These are phyloP conservation scores for Epizoanthus illoricatus DNA, from an alignment of 92 coral and sea anemone species.

Conservation along the genomic window DNA sequence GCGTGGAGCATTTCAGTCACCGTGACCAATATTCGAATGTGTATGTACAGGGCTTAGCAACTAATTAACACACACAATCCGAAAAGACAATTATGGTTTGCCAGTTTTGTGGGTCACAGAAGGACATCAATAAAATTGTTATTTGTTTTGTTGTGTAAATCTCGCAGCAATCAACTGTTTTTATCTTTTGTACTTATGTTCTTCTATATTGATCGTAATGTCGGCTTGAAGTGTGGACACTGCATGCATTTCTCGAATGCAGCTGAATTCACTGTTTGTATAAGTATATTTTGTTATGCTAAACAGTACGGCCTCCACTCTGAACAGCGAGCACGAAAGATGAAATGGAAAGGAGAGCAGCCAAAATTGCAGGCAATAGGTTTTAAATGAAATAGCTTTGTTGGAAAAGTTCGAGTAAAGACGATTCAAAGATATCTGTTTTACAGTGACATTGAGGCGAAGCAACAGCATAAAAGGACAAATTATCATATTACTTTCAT, in stretches of 20 bases:
- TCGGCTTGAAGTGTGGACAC: not conserved
- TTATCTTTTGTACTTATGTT: not conserved
- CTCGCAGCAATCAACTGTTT: not conserved
- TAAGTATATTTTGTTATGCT: slow-evolving; percentile 14
- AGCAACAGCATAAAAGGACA: not conserved
- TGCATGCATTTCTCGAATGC: not conserved
- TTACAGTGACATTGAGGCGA: not conserved
- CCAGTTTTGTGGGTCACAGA: not conserved
- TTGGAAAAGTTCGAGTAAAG: not conserved
- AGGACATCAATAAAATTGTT: not conserved
- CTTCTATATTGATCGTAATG: not conserved
- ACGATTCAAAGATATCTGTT: not conserved
- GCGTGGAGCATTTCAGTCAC: too few species aligned
- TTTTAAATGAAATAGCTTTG: not conserved
- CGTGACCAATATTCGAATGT: too few species aligned
- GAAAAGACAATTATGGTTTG: not conserved
- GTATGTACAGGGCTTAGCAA: not conserved
- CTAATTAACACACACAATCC: slow-evolving; percentile 1
- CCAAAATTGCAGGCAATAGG: not conserved
- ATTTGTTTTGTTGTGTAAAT: slow-evolving; percentile 4
- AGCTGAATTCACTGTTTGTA: slow-evolving; percentile 5
- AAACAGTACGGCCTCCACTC: not conserved
- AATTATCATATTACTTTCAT: not conserved
- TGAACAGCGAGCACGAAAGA: not conserved
- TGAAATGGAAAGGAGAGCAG: not conserved